Evolutionary conservation across 2,888 invertebrate species (phyloP).

Genomic region (Eupithecia dodoneata): DNA sequence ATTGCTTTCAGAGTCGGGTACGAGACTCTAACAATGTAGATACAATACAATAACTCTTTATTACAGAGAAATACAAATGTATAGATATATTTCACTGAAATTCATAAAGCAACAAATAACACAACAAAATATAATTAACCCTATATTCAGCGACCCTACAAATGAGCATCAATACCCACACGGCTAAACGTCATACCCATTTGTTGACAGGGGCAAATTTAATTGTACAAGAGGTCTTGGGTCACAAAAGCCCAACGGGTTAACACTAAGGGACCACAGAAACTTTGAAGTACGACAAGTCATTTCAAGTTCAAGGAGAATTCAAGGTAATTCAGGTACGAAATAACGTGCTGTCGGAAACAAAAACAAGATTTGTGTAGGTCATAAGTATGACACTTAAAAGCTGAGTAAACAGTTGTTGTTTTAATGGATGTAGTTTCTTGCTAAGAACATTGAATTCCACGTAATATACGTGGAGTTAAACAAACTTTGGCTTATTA

Average conservation of each 20-base stretch:
- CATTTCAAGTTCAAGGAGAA: not conserved
- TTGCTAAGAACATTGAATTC: not conserved
- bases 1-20: not conserved
- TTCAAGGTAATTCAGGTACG: not conserved
- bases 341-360: not conserved
- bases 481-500: not conserved
- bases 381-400: not conserved
- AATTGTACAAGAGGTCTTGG: conserved; percentile 46
- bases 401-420: not conserved
- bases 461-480: not conserved
- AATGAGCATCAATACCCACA: conserved; percentile 44
- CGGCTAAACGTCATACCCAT: conserved; percentile 48
- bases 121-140: not conserved
- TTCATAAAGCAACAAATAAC: not conserved
- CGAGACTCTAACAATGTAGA: not conserved
- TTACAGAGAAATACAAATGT: too few species aligned
- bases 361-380: not conserved
- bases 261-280: conserved; percentile 26
- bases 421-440: not conserved
- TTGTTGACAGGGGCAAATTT: conserved; percentile 49
- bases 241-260: conserved; percentile 34
- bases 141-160: conserved; percentile 19
- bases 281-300: conserved; percentile 29
- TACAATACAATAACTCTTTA: not conserved
- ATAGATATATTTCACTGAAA: not conserved